A percentile compares a stretch with the other conserved stretches of the same genome.
These are phyloP conservation scores for Otus sunia DNA, from an alignment of 2,113 vertebrate genomes.

Conservation along the genomic window DNA sequence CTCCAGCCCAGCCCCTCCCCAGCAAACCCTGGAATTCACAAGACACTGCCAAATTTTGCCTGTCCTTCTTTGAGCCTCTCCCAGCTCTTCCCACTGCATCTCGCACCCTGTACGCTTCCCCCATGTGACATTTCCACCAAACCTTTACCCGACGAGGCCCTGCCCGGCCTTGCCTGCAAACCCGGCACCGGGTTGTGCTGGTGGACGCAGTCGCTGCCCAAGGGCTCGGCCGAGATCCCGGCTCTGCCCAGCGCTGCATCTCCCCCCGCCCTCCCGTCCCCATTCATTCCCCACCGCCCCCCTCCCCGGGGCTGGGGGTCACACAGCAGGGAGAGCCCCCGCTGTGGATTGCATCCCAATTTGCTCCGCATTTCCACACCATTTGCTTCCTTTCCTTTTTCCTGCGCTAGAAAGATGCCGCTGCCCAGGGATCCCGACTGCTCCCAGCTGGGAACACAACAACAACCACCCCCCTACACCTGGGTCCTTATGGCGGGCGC, in stretches of 20 bases:
- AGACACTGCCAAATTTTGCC: fast-evolving
- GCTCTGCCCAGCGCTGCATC: neutral
- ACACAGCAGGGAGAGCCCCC: conserved; percentile 2
- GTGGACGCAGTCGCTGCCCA: fast-evolving
- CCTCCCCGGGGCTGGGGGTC: conserved; percentile 1
- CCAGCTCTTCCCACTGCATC: neutral
- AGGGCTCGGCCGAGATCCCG: neutral
- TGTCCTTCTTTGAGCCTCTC: neutral
- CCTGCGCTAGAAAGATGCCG: conserved; percentile 8
- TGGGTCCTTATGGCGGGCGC: neutral
- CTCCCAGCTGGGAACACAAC: neutral
- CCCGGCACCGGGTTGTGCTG: neutral
- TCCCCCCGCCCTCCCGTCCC: neutral
- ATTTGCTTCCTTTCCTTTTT: conserved; percentile 69
- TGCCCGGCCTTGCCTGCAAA: fast-evolving
- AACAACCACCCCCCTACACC: neutral
- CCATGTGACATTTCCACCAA: fast-evolving
- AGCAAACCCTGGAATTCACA: neutral
- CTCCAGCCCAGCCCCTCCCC: neutral
- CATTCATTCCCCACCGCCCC: conserved; percentile 20
- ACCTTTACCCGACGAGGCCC: neutral
- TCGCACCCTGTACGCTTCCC: fast-evolving
- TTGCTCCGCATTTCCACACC: conserved; percentile 70
- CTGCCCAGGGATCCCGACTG: conserved; percentile 39
- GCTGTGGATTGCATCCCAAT: conserved; percentile 58